Evolutionary conservation across 2,888 invertebrate genomes (phyloP).

Genomic region (Hermodice carunculata): DNA sequence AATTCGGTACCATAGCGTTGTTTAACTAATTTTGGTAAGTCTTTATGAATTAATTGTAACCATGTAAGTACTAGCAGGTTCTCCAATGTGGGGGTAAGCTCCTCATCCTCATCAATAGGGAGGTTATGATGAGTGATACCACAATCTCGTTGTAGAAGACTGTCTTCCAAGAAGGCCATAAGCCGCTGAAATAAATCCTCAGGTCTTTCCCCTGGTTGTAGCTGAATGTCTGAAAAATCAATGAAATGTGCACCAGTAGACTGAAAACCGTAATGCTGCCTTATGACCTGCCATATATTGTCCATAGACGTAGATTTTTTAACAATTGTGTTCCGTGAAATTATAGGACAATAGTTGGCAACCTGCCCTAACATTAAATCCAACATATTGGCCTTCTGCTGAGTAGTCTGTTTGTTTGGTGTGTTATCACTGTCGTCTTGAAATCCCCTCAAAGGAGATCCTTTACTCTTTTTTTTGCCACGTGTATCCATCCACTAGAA

Average conservation of each 20-base stretch:
- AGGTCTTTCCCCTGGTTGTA: conserved; percentile 31
- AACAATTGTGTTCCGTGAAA: conserved; percentile 1
- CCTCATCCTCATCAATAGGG: conserved; percentile 24
- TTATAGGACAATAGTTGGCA: conserved; percentile 14
- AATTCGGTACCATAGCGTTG: conserved; percentile 32
- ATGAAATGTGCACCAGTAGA: conserved; percentile 23
- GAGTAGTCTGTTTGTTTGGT: neutral
- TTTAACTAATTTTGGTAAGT: conserved; percentile 34
- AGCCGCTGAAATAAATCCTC: conserved; percentile 42
- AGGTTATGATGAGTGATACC: conserved; percentile 36
- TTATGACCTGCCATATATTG: conserved; percentile 20
- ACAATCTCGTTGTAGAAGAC: conserved; percentile 24
- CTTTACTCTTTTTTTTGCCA: too few relatives aligned
- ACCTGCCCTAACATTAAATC: conserved; percentile 17
- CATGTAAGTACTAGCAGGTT: conserved; percentile 36
- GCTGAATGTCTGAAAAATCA: conserved; percentile 20
- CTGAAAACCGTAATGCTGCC: conserved; percentile 27
- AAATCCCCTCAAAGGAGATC: too few relatives aligned
- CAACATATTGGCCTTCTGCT: neutral
- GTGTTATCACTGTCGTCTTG: too few relatives aligned
- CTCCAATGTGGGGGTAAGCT: conserved; percentile 35
- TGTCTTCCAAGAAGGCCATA: conserved; percentile 40
- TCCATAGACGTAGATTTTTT: conserved; percentile 19
- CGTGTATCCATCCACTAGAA: too few relatives aligned
- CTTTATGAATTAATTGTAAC: conserved; percentile 34